Base-by-base conservation (phyloP, 30 jellyfish, hydroid and myxozoan genomes). In the Aurelia aurita complex sp. Pacific region DNA sequence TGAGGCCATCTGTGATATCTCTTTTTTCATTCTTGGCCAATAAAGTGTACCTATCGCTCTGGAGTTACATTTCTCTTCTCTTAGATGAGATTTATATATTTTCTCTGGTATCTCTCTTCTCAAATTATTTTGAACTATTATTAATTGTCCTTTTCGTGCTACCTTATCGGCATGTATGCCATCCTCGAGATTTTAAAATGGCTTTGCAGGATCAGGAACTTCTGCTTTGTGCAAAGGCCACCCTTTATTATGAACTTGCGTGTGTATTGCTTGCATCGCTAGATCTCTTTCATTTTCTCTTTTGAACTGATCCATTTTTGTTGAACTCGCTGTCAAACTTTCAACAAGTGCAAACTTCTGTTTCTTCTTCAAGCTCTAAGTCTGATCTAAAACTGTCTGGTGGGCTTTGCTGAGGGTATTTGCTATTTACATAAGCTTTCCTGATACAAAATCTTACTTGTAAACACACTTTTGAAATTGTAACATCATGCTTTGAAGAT, bases 1-100 rank as follows among this genome's bases (percentile, higher is more conserved):
- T 11, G 75, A 65, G 13, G 18, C 75, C 11, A 65, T 65, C 42
- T 65, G 75, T 65, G 75, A 65, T 10, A 65, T 65, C 75, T 65
- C 75, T 65, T 10, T 32, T 10, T 65, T 18, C 75, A 55, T 75
- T 75, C 74, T 75, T 75, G 46, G 86, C 86, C 86, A 75, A 29
- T 6, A 53, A 75, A 75, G 86, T 75, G 86, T 52, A 75, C 86
- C 74, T 75, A 74, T 75, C n/a, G 86, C 75, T 75, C 86, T 75
- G 12, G 76, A 32, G 62, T 79, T 61, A 40, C 89, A 79, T 79
- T 62, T 79, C 65, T 62, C 89, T 64, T 62, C 29, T 23, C 29
- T 23, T 23, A 23, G 29, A 23, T 23, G 29, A 23, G 29, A 23
- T 23, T 23, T 23, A 67, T 59, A 82, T 82, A 35, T 23, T 23